phyloP scores from a whole-genome alignment of 2,888 invertebrate species.

The Drosophila prostipennis region DNA sequence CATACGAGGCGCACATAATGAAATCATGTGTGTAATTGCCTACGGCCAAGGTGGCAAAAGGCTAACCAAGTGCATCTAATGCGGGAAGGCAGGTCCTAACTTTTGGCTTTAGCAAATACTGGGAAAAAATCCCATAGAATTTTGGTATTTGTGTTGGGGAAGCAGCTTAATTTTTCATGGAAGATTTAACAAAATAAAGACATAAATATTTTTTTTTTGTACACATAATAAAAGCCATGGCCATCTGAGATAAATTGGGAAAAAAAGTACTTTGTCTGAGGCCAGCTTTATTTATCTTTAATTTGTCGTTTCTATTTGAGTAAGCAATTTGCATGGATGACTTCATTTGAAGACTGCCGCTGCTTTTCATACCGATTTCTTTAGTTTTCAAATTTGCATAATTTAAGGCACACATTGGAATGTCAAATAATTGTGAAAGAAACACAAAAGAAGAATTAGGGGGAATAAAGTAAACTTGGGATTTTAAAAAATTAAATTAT shows the following conservation, averaged over 20 bases:
- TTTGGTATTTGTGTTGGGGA: neutral
- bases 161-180: neutral
- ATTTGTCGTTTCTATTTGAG: neutral
- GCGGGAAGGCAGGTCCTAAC: neutral
- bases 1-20: slow-evolving; percentile 62
- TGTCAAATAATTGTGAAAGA: neutral
- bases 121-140: too few species aligned
- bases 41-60: slow-evolving; percentile 10
- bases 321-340: slow-evolving; percentile 9
- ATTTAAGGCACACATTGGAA: neutral
- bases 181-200: neutral
- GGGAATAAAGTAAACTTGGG: too few species aligned
- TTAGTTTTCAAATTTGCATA: neutral
- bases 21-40: slow-evolving; percentile 67
- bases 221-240: neutral
- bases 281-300: slow-evolving; percentile 1
- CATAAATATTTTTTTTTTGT: neutral
- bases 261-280: neutral
- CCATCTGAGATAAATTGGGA: neutral
- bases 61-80: slow-evolving; percentile 22
- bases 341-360: neutral
- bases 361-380: neutral
- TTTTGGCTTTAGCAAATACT: neutral
- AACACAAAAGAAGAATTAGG: too few species aligned
- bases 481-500: too few species aligned